Evolutionary conservation across 2,888 invertebrate species (phyloP), one percentile per base, ranked within the genome.

Genomic region (Dryobota labecula): DNA sequence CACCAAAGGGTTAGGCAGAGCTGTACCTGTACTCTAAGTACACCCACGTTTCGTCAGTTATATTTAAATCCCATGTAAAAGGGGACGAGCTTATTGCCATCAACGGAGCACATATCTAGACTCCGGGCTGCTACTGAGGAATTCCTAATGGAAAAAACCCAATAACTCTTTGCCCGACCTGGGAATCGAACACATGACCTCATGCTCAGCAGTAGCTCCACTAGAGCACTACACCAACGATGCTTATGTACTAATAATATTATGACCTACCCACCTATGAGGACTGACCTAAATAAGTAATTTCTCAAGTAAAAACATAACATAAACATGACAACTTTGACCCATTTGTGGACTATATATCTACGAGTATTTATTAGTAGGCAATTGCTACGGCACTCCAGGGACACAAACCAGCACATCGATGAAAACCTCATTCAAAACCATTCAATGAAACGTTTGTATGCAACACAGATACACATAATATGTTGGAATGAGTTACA

Each of bases 371-470:
- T 8, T 41, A 43, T 43, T 60, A 20, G 13, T 33, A 27, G 13
- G n/a, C n/a, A n/a, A 36, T 71, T 36, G 3, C 30, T 38, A 30
- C 7, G 1, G 3, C n/a, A 45, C n/a, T 27, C 38, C 5, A 30
- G 5, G 24, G 20, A 53, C 45, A 33, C 9, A 36, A 45, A 45
- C 9, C 30, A 45, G 45, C 36, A 51, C 24, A 57, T 66, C 49
- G 9, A 57, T 66, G 43, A 38, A 51, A 49, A 24, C 20, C 36
- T 62, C 33, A 74, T 74, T 53, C 62, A 41, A 20, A 72, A 53
- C 11, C 13, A 24, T 54, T 74, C 53, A 54, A 38, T 41, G 33
- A 38, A 45, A 54, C 30, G 30, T 53, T 71, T 63, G 24, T 53
- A 2, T 64, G 43, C 38, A 53, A 15, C 53, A 74, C 51, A 45